These are phyloP conservation scores for Lycocorax pyrrhopterus DNA, from an alignment of 2,113 vertebrate species.

Conservation along the genomic window DNA sequence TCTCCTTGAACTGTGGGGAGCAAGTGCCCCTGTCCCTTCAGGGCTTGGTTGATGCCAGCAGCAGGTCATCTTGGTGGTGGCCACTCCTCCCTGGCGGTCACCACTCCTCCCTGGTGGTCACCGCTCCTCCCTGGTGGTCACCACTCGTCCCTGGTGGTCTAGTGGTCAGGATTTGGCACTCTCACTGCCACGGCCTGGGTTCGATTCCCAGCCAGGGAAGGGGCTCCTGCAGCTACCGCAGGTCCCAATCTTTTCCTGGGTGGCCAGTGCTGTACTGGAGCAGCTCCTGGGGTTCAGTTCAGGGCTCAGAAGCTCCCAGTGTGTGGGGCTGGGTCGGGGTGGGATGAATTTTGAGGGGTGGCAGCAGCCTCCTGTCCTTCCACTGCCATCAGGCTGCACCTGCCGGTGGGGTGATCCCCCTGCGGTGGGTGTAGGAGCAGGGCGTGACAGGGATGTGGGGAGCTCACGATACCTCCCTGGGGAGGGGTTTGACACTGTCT, in stretches of 20 bases:
- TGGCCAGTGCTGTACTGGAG: neutral
- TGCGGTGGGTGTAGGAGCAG: neutral
- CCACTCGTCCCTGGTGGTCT: neutral
- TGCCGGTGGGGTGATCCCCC: neutral
- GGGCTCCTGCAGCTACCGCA: rapidly evolving
- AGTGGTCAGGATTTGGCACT: neutral
- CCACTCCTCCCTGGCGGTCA: no score
- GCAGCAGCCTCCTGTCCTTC: neutral
- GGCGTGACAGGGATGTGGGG: neutral
- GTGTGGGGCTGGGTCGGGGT: neutral
- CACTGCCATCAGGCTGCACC: neutral
- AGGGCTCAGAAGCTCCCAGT: neutral
- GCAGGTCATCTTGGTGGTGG: neutral
- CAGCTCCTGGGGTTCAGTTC: neutral
- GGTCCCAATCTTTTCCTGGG: neutral
- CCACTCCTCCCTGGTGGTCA: neutral
- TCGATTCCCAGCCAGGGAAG: neutral
- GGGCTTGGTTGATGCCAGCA: neutral
- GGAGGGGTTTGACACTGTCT: neutral
- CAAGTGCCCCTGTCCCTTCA: neutral
- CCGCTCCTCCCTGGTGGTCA: neutral
- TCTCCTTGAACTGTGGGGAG: neutral
- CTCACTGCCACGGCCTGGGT: neutral
- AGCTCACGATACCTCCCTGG: rapidly evolving
- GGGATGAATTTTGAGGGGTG: neutral